These are phyloP conservation scores for Morelia viridis DNA, from an alignment of 2,797 vertebrate genomes.

Conservation along the genomic window DNA sequence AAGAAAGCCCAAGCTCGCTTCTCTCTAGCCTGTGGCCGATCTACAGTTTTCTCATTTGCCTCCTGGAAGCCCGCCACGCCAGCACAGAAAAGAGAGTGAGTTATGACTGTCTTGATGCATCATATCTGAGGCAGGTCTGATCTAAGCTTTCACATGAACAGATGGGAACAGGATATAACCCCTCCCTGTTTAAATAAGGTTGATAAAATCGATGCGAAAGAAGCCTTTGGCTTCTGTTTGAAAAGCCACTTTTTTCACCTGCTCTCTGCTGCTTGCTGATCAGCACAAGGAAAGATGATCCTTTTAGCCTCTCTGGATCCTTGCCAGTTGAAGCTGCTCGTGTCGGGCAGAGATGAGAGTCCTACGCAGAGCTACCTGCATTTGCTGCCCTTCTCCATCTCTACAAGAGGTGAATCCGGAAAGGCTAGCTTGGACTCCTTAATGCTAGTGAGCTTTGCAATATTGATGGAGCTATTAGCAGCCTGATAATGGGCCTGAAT, in stretches of 20 bases:
- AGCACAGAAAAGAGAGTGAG: not conserved
- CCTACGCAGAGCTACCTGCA: slow-evolving; percentile 16
- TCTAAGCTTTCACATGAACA: not conserved
- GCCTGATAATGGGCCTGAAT: not conserved
- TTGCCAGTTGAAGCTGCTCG: slow-evolving; percentile 16
- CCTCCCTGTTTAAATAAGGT: not conserved
- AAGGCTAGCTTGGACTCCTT: slow-evolving; percentile 13
- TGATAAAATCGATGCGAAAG: not conserved
- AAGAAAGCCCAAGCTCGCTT: not conserved
- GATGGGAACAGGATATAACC: too few species aligned
- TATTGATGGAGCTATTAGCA: slow-evolving; percentile 24
- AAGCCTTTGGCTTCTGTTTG: not conserved
- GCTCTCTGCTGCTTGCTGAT: not conserved
- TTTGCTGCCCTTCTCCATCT: slow-evolving; percentile 21
- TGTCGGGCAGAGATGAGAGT: slow-evolving; percentile 40
- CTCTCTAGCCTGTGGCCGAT: not conserved
- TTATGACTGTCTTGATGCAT: not conserved
- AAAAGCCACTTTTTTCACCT: not conserved
- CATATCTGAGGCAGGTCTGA: not conserved
- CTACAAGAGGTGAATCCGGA: slow-evolving; percentile 18
- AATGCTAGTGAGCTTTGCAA: slow-evolving; percentile 40
- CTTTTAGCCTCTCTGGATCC: slow-evolving; percentile 16
- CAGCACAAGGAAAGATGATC: slow-evolving; percentile 29
- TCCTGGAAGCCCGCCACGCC: not conserved
- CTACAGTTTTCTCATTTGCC: not conserved